Evolutionary conservation across 2,113 vertebrate species (phyloP).

Genomic region (Lates calcarifer): DNA sequence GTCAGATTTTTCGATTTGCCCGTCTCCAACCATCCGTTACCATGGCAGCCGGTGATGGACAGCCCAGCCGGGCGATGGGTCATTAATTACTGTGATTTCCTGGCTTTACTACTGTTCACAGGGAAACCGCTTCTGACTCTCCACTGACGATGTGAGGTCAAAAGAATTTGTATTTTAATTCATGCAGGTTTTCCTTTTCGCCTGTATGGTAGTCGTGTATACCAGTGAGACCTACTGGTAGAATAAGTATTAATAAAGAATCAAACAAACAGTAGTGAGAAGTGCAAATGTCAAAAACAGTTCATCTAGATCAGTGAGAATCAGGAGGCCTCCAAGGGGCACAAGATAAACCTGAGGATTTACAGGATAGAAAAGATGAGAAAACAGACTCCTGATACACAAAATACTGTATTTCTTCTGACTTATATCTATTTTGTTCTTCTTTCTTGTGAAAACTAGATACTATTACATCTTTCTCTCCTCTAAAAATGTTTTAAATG

Average conservation of each 20-base stretch:
- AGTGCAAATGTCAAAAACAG: background rate
- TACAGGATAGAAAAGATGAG: background rate
- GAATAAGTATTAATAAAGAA: background rate
- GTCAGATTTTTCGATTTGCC: conserved; percentile 35
- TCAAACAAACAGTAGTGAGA: background rate
- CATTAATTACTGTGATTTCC: conserved; percentile 57
- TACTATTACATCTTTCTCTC: background rate
- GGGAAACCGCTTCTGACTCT: conserved; percentile 32
- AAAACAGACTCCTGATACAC: background rate
- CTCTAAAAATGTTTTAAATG: background rate
- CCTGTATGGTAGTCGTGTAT: background rate
- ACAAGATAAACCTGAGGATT: background rate
- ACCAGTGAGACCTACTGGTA: background rate
- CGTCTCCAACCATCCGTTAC: conserved; percentile 41
- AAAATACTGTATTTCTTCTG: background rate
- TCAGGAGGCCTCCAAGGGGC: too few relatives aligned
- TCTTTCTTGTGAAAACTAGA: background rate
- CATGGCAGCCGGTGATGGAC: conserved; percentile 56
- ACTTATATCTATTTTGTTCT: background rate
- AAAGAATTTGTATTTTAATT: background rate
- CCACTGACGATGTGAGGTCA: background rate
- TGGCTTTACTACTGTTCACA: conserved; percentile 36
- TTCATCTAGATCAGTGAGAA: too few relatives aligned
- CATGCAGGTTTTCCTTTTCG: background rate
- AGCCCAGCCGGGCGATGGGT: conserved; percentile 13